Conservation (phyloP, 2,113 vertebrate species). For the Xiphophorus hellerii region DNA sequence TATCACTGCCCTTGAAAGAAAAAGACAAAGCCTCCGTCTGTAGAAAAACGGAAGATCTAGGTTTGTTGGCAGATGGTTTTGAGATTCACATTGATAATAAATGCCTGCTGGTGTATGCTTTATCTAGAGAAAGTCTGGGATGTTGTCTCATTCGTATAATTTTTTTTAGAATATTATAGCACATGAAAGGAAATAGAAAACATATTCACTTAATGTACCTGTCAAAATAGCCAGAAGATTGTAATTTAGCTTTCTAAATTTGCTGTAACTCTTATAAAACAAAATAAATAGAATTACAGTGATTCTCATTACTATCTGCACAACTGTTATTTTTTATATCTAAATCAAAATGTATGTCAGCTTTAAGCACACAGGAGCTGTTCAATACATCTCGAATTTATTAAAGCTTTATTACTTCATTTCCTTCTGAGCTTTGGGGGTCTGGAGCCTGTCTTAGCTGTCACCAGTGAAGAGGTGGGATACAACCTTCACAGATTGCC, state of each 20-base stretch:
- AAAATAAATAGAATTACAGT: background rate
- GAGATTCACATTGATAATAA: constrained; percentile 7
- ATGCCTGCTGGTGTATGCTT: background rate
- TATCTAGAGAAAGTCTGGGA: constrained; percentile 14
- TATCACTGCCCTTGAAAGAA: constrained; percentile 35
- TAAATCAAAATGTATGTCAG: background rate
- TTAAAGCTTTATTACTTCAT: background rate
- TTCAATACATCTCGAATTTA: background rate
- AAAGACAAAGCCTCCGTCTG: constrained; percentile 25
- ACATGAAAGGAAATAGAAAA: background rate
- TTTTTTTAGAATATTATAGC: background rate
- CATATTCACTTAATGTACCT: constrained; percentile 4
- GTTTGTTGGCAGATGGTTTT: constrained; percentile 13
- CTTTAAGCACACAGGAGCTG: background rate
- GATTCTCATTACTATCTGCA: constrained; percentile 2
- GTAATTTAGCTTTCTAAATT: too few species aligned
- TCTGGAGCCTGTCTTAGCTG: background rate
- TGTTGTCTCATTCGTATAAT: constrained; percentile 26
- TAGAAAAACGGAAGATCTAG: background rate
- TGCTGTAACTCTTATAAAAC: background rate
- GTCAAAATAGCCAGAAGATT: background rate
- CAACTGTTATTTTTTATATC: background rate
- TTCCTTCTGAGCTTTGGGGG: background rate
- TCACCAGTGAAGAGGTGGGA: background rate
- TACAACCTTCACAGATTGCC: background rate